Base-by-base conservation (phyloP, 2,797 vertebrate species). In the Mormyrus hasselquistii region DNA sequence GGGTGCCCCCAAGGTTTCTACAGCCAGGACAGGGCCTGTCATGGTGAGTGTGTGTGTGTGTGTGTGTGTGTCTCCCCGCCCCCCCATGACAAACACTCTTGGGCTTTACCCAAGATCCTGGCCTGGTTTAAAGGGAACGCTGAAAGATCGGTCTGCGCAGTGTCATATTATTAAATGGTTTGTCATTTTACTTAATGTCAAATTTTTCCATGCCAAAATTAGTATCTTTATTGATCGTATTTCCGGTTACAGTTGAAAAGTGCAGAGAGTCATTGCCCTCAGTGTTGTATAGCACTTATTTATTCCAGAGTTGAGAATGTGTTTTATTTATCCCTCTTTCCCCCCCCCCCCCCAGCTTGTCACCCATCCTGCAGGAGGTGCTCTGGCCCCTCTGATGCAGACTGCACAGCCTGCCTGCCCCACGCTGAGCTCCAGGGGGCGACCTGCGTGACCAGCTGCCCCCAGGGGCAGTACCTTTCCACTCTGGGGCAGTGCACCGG, bases 341-440 rank as follows among this genome's bases (percentile, higher is more conserved):
- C 89, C 3, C 53, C 10, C 89, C 3, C 53, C 10, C 19, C 0
- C 7, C 19, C 91, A 99, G 98, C 93, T 1, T 99, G 98, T 90
- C 97, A 99, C 88, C 97, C 98, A 0, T 96, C 97, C 89, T 99
- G 98, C 91, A 95, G 93, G 93, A 94, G 94, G 0, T 99, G 98
- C 91, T 93, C 3, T 0, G 98, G 98, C 1, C 93, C 97, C 0
- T 97, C 96, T 0, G 96, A 96, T 12, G 92, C 94, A 0, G 96
- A 98, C 89, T 99, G 98, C 91, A 89, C 93, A 5, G 93, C 94
- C 88, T 99, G 98, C 89, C 95, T 97, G 2, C 94, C 94, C 3
- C 95, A 94, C 0, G 92, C 95, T 1, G 91, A 93, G 53, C 92
- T 96, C 0, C 92, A 92, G 9, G 86, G 22, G 0, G 97, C 97